Evolutionary conservation across 2,797 vertebrate genomes (phyloP), one percentile per base, ranked within the genome.

Genomic region (Clarias platycephalus): DNA sequence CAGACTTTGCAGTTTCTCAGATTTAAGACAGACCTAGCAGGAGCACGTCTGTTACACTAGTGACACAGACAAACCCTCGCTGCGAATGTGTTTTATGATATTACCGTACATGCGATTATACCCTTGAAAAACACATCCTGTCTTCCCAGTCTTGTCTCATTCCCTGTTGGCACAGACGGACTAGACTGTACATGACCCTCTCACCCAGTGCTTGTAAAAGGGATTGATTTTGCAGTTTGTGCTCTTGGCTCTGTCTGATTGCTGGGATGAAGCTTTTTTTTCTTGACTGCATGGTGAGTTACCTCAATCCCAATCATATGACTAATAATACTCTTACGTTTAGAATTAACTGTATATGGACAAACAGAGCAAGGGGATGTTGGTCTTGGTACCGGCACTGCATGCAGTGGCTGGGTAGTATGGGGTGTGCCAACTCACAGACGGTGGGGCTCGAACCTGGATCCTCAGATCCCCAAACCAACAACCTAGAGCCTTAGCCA

Each of bases 31-130:
- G 28, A 16, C 66, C n/a, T 58, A 74, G 49, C 76, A 75, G 26
- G 12, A 80, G 31, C 31, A 66, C 16, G 76, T 49, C 85, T 83
- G 85, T 49, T 57, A 86, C 80, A 83, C 68, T 80, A 66, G 20
- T 53, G 81, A 72, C 58, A 72, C 66, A 58, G 44, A 37, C 64
- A 53, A 72, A 85, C 62, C 63, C 31, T 53, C 3, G 28, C 40
- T 81, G 44, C 68, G 67, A 78, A 77, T 86, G 88, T 79, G 83
- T 63, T 75, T 66, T 81, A 81, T 37, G 34, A 77, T 62, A 83
- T 86, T 2, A 26, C 57, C 76, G 81, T 70, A 64, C 34, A 77
- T 63, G 55, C 57, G 20, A n/a, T 75, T 44, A 84, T 28, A 82
- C 63, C 75, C 58, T 37, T 72, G 44, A 70, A 72, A 49, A 81